phyloP scores from a whole-genome alignment of 1,140 invertebrate species.

The Odontomachus brunneus region DNA sequence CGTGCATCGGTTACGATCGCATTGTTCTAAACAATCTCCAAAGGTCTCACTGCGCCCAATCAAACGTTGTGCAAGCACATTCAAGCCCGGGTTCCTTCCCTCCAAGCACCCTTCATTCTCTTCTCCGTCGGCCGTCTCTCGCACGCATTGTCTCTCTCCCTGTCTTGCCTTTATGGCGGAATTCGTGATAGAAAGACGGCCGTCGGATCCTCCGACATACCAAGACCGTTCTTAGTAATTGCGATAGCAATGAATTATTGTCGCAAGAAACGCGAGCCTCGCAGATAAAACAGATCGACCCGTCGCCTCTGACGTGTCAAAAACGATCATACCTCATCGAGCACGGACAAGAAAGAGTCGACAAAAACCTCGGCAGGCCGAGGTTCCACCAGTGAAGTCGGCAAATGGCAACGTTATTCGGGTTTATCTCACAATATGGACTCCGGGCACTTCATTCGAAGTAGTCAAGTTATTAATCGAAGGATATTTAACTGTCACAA shows the following conservation, averaged over 20 bases:
- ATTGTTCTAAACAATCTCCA: slow-evolving; percentile 62
- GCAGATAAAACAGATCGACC: slow-evolving; percentile 40
- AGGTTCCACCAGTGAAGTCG: background rate
- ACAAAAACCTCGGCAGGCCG: background rate
- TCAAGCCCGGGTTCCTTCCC: background rate
- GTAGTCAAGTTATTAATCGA: slow-evolving; percentile 27
- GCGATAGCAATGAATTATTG: slow-evolving; percentile 55
- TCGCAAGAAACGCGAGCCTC: slow-evolving; percentile 33
- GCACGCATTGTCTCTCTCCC: background rate
- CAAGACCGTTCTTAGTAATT: slow-evolving; percentile 34
- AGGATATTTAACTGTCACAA: background rate
- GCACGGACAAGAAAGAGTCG: slow-evolving; percentile 12
- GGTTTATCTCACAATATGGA: background rate
- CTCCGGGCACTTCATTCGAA: background rate
- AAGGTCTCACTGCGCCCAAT: slow-evolving; percentile 53
- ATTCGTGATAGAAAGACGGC: slow-evolving; percentile 36
- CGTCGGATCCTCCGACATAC: slow-evolving; percentile 7
- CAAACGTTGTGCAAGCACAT: slow-evolving; percentile 46
- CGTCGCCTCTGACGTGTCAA: slow-evolving; percentile 13
- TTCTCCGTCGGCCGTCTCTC: slow-evolving; percentile 8
- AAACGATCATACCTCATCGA: background rate
- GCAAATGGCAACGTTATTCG: slow-evolving; percentile 12
- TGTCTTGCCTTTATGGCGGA: slow-evolving; percentile 16
- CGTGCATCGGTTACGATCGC: slow-evolving; percentile 58
- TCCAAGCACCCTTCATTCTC: background rate